phyloP scores from a whole-genome alignment of 2,888 invertebrate species.

The Scaptomyza tumidula region DNA sequence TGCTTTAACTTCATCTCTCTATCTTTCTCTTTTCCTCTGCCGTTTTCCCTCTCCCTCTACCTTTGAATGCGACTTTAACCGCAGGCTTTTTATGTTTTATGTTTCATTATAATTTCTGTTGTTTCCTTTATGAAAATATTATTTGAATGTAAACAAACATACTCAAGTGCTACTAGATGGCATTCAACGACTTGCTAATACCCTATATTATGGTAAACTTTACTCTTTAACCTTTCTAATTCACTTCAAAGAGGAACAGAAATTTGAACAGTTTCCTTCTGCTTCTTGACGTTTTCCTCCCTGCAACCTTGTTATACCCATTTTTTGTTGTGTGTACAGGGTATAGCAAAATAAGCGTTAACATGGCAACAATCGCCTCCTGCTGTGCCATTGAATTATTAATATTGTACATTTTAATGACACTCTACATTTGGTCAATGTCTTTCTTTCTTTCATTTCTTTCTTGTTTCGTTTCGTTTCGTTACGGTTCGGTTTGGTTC shows the following conservation, averaged over 20 bases:
- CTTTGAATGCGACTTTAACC: constrained; percentile 23
- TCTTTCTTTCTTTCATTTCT: constrained; percentile 19
- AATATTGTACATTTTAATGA: constrained; percentile 82
- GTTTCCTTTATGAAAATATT: constrained; percentile 23
- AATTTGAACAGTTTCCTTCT: no score
- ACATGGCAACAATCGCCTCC: constrained; percentile 85
- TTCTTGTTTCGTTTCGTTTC: neutral
- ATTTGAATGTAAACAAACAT: constrained; percentile 72
- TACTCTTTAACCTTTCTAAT: no score
- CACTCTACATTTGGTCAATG: constrained; percentile 67
- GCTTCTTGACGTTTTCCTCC: no score
- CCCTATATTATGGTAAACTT: no score
- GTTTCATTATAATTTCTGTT: constrained; percentile 16
- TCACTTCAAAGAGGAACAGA: no score
- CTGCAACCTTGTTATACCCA: no score
- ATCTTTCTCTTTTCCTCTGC: neutral
- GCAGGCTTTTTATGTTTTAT: constrained; percentile 10
- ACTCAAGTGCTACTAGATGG: neutral
- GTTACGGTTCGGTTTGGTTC: neutral
- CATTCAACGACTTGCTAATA: neutral
- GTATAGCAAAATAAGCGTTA: constrained; percentile 82
- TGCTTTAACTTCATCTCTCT: constrained; percentile 17
- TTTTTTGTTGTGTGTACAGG: neutral
- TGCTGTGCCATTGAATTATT: constrained; percentile 84
- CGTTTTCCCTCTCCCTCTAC: neutral